Evolutionary conservation across 2,888 invertebrate genomes (phyloP).

Genomic region (Polymixis lichenea): DNA sequence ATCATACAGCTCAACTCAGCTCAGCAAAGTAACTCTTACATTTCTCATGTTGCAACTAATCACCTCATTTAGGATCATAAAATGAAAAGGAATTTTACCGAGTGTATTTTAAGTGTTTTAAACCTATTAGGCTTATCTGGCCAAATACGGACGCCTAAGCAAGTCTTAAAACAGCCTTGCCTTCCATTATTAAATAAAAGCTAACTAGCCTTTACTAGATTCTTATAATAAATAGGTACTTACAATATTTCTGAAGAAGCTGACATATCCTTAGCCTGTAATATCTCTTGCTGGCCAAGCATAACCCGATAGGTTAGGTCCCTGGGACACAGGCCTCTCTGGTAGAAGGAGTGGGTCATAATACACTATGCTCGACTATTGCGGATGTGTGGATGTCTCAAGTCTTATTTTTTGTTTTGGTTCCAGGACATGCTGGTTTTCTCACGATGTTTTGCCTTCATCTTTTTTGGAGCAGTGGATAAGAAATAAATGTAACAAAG

Average conservation of each 20-base stretch:
- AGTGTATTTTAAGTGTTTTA: slow-evolving; percentile 18
- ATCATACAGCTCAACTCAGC: too few relatives aligned
- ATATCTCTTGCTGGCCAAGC: background rate
- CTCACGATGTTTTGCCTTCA: too few relatives aligned
- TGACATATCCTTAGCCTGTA: background rate
- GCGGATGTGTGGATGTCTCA: background rate
- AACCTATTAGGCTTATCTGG: slow-evolving; percentile 21
- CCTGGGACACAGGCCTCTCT: background rate
- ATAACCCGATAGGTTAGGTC: background rate
- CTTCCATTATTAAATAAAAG: slow-evolving; percentile 8
- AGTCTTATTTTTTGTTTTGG: too few relatives aligned
- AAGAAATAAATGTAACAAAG: too few relatives aligned
- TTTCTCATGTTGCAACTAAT: slow-evolving; percentile 15
- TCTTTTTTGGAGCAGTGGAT: too few relatives aligned
- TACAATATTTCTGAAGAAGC: background rate
- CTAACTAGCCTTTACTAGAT: background rate
- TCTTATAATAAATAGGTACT: background rate
- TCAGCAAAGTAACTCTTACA: background rate
- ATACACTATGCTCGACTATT: background rate
- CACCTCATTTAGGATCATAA: slow-evolving; percentile 31
- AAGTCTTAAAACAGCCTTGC: background rate
- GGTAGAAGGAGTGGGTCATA: background rate
- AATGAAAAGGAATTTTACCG: slow-evolving; percentile 17
- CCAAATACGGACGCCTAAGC: background rate
- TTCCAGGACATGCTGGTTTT: too few relatives aligned